Base-by-base conservation (phyloP, 2,888 invertebrate species). In the Diaprepes abbreviatus region DNA sequence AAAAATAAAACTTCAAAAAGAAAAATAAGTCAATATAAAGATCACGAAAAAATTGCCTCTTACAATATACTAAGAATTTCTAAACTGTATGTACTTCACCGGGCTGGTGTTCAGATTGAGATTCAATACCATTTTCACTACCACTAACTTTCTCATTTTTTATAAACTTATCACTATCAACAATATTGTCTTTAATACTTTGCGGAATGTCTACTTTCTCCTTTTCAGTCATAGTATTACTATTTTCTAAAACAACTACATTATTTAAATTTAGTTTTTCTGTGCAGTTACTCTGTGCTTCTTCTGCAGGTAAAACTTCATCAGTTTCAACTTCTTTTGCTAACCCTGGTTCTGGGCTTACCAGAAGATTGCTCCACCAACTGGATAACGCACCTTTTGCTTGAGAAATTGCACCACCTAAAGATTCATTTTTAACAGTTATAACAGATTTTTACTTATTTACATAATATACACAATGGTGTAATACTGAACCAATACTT, bases 331-430 rank as follows among this genome's bases (percentile, higher is more conserved):
- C 48, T 1, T 75, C 75, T 74, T 81, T 82, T 55, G 79, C 78
- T 3, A 68, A 12, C 7, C 74, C 74, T 3, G 80, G 77, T 60
- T 84, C 84, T 0, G 84, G 83, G 72, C 87, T 88, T 16, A 88
- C 86, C 14, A 90, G 86, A 52, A 92, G 85, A 21, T 91, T 90
- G 77, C 89, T 92, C 94, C 94, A 95, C 94, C 94, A 95, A 79
- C 89, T 93, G 0, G 93, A 91, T 58, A 95, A 89, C 0, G 94
- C 94, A 12, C 95, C 95, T 81, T 91, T 93, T 48, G 95, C 95
- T 84, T 94, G 93, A n/a, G 93, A 91, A 70, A 95, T 85, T 43
- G 95, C 95, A 31, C 95, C 95, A 75, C 94, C 93, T 86, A n/a
- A n/a, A n/a, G n/a, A n/a, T n/a, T n/a, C n/a, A n/a, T n/a, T n/a